Evolutionary conservation across 2,888 invertebrate genomes (phyloP), one percentile per base, ranked within the genome.

Genomic region (Cryptocephalus moraei): DNA sequence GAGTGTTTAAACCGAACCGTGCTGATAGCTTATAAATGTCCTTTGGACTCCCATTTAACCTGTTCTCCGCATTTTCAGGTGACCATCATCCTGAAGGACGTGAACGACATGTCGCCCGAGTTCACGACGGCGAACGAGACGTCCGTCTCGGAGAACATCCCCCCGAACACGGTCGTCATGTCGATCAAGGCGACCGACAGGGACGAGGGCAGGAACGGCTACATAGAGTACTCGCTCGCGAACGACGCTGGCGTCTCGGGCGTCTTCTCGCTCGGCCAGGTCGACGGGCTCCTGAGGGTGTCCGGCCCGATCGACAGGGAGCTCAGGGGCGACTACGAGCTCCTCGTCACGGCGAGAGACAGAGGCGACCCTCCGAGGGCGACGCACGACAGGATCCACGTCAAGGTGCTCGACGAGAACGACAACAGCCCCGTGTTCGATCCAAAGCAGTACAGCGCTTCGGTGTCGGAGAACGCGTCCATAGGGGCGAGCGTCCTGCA

Each of bases 401-500:
- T 94, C 31, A 78, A 78, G 57, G 81, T 93, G 51, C 73, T 89
- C 43, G 92, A 92, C 67, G 90, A 90, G 69, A 92, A 92, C 69
- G 92, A 92, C 66, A 91, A 91, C 64, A 85, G 86, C 52, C 92
- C 92, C 0, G 80, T 88, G 4, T 92, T 92, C 67, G 87, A 91
- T 66, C 89, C 89, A 0, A 84, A 86, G 62, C 90, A 91, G 65
- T 93, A 92, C 66, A 89, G 89, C 51, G 89, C 92, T 1, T 85
- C 86, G 2, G 86, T 93, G 32, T 87, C 90, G 0, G 95, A 95
- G 73, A 91, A 94, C 69, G 89, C 91, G n/a, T 87, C 88, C 56
- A 89, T 93, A 56, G 95, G 94, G 8, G 88, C 89, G 39, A 91
- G 87, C 67, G 88, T 95, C 0, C 69, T 93, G 38, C 89, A 90